These are phyloP conservation scores for Globodera ellingtonae DNA, from an alignment of 1,140 invertebrate genomes.

Conservation along the genomic window DNA sequence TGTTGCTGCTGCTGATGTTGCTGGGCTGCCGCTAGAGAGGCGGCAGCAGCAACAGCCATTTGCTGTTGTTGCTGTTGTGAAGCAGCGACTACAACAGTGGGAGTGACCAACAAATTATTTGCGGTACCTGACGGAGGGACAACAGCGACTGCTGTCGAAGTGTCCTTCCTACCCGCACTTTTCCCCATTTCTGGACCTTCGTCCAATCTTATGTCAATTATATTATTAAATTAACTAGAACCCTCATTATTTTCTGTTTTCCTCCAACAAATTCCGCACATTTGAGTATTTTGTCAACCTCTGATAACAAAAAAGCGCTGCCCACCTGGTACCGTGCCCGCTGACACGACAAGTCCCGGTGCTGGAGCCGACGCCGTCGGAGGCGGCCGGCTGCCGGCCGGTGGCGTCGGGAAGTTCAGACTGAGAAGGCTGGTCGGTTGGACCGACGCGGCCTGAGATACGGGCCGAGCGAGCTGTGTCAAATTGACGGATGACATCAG, in stretches of 20 bases:
- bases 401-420: conserved; percentile 35
- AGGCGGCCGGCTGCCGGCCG: background rate
- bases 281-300: too few species aligned
- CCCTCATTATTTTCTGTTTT: too few species aligned
- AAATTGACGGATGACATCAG: conserved; percentile 67
- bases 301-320: too few species aligned
- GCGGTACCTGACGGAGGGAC: background rate
- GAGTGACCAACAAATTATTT: background rate
- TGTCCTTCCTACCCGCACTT: too few species aligned
- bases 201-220: too few species aligned
- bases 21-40: conserved; percentile 9
- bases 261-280: too few species aligned
- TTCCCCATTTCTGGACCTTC: too few species aligned
- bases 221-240: too few species aligned
- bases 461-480: conserved; percentile 54
- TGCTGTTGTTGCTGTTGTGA: conserved; percentile 14
- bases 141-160: too few species aligned
- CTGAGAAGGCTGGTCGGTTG: conserved; percentile 39
- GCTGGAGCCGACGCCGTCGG: background rate
- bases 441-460: background rate
- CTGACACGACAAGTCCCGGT: background rate
- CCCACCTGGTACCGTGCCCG: background rate
- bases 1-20: conserved; percentile 14
- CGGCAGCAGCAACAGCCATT: conserved; percentile 20
- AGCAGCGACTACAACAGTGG: background rate